Evolutionary conservation across 1,140 invertebrate species (phyloP), one percentile per base, ranked within the genome.

Genomic region (Pseudobourletiella spinata): DNA sequence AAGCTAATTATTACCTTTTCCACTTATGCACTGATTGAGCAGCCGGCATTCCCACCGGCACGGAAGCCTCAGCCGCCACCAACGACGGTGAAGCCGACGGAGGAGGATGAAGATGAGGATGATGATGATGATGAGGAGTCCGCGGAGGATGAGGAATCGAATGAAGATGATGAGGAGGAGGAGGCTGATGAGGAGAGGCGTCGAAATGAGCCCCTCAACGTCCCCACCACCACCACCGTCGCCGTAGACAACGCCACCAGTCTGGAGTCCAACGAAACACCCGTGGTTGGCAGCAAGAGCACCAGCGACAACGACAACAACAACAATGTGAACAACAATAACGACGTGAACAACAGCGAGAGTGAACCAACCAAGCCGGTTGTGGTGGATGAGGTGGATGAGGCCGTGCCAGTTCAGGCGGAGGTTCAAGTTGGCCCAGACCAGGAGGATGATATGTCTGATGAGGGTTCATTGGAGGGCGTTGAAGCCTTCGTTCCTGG

Each of bases 401-500:
- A 22, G 4, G n/a, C 35, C 4, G 18, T 4, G 2, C n/a, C 4
- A 16, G 44, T 18, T 22, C 39, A 44, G 15, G 25, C 8, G 2
- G n/a, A 2, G 22, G 44, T 18, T n/a, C 43, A 44, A 15, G 54
- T 42, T 14, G 26, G 51, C 16, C 24, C 39, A 24, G 58, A 59
- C 14, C 29, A 2, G 2, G 56, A 56, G 1, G 56, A 57, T 28
- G 56, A 52, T n/a, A 28, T 39, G 11, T 32, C 35, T 6, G 43
- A 57, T 11, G 56, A 67, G 44, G 26, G 43, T 20, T 44, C 22
- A 2, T 18, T 25, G n/a, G 59, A 46, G 26, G 58, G 57, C 11
- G 59, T 70, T 20, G 68, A 70, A 56, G 68, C 68, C 48, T 30
- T 70, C 14, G 68, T 70, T 4, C 68, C 68, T 18, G 68, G 68